Conservation (phyloP, 2,113 vertebrate species). For the Uria lomvia region DNA sequence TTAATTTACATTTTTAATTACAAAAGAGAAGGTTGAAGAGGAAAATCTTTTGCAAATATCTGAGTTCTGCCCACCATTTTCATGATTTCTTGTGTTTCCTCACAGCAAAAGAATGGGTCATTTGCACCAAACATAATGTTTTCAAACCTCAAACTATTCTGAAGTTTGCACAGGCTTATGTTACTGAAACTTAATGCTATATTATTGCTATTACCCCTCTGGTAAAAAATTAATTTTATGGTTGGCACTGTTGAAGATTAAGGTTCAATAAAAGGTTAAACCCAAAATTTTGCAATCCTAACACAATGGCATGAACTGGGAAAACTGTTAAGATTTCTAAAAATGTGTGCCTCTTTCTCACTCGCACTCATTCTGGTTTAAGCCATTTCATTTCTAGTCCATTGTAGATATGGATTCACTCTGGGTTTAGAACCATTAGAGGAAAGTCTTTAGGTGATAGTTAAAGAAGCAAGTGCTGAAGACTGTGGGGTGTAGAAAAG, state of each 20-base stretch:
- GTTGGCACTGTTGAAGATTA: neutral
- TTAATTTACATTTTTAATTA: neutral
- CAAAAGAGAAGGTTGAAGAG: neutral
- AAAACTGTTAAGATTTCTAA: neutral
- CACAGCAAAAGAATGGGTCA: accelerated
- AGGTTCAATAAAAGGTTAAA: neutral
- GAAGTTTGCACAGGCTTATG: neutral
- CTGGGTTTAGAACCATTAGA: neutral
- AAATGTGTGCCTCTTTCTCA: neutral
- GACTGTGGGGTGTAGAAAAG: neutral
- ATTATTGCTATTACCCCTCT: neutral
- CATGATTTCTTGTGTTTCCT: neutral
- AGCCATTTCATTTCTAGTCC: neutral
- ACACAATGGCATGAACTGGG: neutral
- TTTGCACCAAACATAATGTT: neutral
- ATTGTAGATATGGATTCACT: neutral
- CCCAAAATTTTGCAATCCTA: neutral
- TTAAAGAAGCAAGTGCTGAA: neutral
- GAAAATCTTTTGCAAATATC: neutral
- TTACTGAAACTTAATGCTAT: neutral
- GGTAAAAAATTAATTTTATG: neutral
- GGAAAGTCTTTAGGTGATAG: neutral
- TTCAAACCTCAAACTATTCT: neutral
- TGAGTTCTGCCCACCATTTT: neutral
- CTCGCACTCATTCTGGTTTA: neutral